Percentiles rank a stretch among this genome's conserved stretches.
These are phyloP conservation scores for Drosophila pruinosa DNA, from an alignment of 1,140 invertebrate species.

Conservation along the genomic window DNA sequence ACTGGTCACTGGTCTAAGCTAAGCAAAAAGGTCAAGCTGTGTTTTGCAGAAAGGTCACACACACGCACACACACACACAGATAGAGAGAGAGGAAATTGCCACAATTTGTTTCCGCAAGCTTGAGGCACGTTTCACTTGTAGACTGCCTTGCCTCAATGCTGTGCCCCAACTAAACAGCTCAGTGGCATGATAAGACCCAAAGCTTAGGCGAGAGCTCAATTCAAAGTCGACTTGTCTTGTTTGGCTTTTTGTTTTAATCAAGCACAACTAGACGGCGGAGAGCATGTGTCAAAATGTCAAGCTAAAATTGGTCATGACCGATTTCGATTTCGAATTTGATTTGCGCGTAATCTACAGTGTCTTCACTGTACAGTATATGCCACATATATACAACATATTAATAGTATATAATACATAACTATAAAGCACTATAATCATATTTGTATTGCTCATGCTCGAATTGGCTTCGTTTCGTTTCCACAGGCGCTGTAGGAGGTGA, in stretches of 20 bases:
- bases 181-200: constrained; percentile 22
- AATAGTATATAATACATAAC: not conserved
- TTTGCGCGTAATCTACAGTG: not conserved
- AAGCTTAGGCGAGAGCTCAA: not conserved
- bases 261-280: too few species aligned
- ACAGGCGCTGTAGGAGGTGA: constrained; percentile 95
- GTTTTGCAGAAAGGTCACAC: constrained; percentile 1
- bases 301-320: constrained; percentile 66
- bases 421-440: not conserved
- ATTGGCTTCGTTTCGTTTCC: constrained; percentile 26
- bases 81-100: constrained; percentile 15
- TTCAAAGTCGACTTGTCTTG: not conserved
- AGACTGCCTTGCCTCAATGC: constrained; percentile 36
- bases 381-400: not conserved
- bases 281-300: constrained; percentile 64
- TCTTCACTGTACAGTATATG: constrained; percentile 1
- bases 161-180: constrained; percentile 51
- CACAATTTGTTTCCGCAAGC: constrained; percentile 43
- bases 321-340: constrained; percentile 34
- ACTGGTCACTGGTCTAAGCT: not conserved
- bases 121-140: constrained; percentile 21
- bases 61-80: not conserved
- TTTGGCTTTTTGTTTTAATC: constrained; percentile 35
- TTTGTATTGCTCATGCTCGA: not conserved
- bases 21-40: constrained; percentile 17